Conservation (phyloP, 2,797 vertebrate genomes). For the Pseudomugil gertrudae region DNA sequence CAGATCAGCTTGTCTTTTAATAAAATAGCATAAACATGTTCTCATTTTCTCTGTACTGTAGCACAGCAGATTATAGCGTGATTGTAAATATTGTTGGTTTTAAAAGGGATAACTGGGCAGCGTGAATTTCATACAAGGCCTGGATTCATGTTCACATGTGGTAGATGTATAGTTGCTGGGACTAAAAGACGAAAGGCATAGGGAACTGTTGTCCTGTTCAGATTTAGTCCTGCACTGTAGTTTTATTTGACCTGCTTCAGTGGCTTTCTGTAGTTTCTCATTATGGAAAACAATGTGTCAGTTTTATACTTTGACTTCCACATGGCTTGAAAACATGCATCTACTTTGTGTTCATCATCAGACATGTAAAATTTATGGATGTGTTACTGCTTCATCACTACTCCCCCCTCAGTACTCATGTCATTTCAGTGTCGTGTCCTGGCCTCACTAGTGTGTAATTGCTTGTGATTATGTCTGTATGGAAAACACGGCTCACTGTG, state of each 20-base stretch:
- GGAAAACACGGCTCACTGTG: conserved; percentile 59
- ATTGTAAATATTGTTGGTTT: too few relatives aligned
- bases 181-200: too few relatives aligned
- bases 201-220: too few relatives aligned
- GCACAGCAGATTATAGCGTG: too few relatives aligned
- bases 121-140: too few relatives aligned
- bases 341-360: neutral
- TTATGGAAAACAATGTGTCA: neutral
- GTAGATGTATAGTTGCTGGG: too few relatives aligned
- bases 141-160: too few relatives aligned
- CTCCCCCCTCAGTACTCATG: conserved; percentile 22
- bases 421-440: conserved; percentile 39
- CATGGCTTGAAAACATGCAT: neutral
- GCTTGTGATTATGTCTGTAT: conserved; percentile 30
- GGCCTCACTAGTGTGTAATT: conserved; percentile 21
- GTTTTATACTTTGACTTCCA: neutral
- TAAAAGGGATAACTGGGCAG: too few relatives aligned
- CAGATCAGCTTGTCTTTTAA: neutral
- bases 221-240: neutral
- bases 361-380: neutral
- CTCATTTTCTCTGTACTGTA: too few relatives aligned
- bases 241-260: neutral
- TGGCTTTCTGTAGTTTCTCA: neutral
- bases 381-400: conserved; percentile 5
- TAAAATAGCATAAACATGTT: neutral